These are phyloP conservation scores for Dolichopus griseipennis DNA, from an alignment of 2,888 invertebrate species.

Conservation along the genomic window DNA sequence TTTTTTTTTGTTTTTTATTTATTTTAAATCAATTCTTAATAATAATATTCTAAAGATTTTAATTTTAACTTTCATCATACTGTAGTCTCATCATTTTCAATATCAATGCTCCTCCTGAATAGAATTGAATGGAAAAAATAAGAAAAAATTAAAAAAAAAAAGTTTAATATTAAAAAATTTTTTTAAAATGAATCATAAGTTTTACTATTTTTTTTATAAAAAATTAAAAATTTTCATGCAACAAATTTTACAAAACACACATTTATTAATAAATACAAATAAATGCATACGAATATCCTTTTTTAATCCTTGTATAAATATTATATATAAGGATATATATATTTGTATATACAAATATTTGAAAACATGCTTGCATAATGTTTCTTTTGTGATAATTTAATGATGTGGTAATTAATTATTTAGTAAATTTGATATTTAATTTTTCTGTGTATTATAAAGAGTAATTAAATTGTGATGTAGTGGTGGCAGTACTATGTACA, in stretches of 20 bases:
- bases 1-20: background rate
- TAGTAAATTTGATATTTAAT: too few relatives aligned
- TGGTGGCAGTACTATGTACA: too few relatives aligned
- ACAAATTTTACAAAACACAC: conserved; percentile 12
- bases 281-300: too few relatives aligned
- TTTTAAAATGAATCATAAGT: conserved; percentile 4
- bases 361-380: too few relatives aligned
- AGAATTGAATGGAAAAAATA: conserved; percentile 9
- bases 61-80: conserved; percentile 31
- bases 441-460: too few relatives aligned
- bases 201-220: conserved; percentile 14
- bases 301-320: too few relatives aligned
- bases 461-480: too few relatives aligned
- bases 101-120: conserved; percentile 43
- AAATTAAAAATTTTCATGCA: conserved; percentile 15
- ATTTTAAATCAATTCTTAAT: background rate
- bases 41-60: conserved; percentile 4
- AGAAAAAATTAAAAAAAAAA: conserved; percentile 17
- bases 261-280: background rate
- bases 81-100: conserved; percentile 44
- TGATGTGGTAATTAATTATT: too few relatives aligned
- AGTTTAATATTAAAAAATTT: conserved; percentile 13
- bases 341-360: too few relatives aligned
- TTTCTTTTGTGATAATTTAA: too few relatives aligned
- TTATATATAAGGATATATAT: too few relatives aligned